Base-by-base conservation (phyloP, 2,888 invertebrate genomes). In the Cheilosia grossa region DNA sequence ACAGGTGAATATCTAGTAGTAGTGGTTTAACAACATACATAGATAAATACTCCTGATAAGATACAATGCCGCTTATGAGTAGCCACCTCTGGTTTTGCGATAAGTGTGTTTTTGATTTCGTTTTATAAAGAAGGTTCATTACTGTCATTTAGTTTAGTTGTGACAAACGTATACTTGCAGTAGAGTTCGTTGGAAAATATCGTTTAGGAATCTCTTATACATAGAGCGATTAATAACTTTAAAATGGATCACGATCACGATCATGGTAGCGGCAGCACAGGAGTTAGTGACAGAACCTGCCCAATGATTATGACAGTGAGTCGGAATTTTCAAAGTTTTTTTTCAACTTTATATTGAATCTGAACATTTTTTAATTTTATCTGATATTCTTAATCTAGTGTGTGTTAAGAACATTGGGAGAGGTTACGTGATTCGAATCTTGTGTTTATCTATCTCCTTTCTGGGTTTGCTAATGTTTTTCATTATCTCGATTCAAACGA, bases 301-400 rank as follows among this genome's bases (percentile, higher is more conserved):
- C 90, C 90, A 27, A 91, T 91, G 91, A 91, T 90, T 33, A 91
- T 91, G 91, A 88, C 88, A 86, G 91, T 91, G 89, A 91, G 91
- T 90, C 80, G 37, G 17, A 47, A 5, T 24, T 2, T 0, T 4
- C 0, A n/a, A 13, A 24, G 15, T n/a, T 21, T 19, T 27, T 15
- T 21, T 9, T 7, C 21, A 47, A 21, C 19, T 13, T 40, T 24
- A 40, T 21, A 40, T 27, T 66, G 24, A 40, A 53, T 53, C 5
- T 64, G 4, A 9, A 42, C 2, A 13, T 21, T 33, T 37, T 9
- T 37, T 5, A 15, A 2, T 33, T 9, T 40, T 21, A 37, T 40
- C n/a, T 5, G 49, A 51, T 37, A 64, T 40, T 6, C n/a, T 37
- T 51, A 37, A 51, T 51, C 33, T 24, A 15, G 1, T 49, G 63